Conservation (phyloP, 2,888 invertebrate genomes). For the Dolichopus griseipennis region DNA sequence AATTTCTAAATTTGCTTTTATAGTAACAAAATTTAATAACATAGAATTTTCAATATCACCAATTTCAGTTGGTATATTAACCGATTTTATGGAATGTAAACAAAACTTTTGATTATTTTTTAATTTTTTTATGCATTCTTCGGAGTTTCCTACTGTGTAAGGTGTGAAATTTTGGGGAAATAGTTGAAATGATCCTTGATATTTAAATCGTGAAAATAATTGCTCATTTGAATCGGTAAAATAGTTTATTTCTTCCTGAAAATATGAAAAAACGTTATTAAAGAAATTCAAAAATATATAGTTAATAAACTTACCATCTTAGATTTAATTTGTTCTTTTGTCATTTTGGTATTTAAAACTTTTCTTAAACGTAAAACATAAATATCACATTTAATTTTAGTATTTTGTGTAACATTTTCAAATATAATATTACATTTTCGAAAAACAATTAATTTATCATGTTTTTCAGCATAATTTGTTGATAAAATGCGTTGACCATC, state of each 20-base stretch:
- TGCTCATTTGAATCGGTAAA: conserved; percentile 22
- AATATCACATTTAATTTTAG: conserved; percentile 43
- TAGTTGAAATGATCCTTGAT: conserved; percentile 35
- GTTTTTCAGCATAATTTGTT: conserved; percentile 37
- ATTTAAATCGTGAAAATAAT: conserved; percentile 36
- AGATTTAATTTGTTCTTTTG: conserved; percentile 7
- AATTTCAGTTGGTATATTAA: conserved; percentile 17
- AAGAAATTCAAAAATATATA: neutral
- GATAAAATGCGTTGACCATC: conserved; percentile 36
- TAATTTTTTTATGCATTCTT: conserved; percentile 8
- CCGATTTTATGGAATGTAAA: conserved; percentile 29
- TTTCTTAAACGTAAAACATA: conserved; percentile 44
- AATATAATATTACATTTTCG: conserved; percentile 39
- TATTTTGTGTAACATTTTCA: conserved; percentile 34
- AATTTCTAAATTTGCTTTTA: conserved; percentile 17
- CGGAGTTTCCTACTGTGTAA: conserved; percentile 25
- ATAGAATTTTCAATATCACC: neutral
- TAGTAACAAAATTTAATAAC: neutral
- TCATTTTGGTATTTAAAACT: conserved; percentile 27
- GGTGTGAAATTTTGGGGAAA: conserved; percentile 31
- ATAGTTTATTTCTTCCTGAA: conserved; percentile 2
- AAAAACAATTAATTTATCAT: conserved; percentile 33
- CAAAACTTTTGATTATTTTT: conserved; percentile 26
- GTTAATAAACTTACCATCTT: neutral
- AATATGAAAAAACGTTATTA: neutral